Percentiles rank a stretch among this genome's conserved stretches.
Conservation (phyloP, 2,797 vertebrate species). For the Syndactyla subalaris region DNA sequence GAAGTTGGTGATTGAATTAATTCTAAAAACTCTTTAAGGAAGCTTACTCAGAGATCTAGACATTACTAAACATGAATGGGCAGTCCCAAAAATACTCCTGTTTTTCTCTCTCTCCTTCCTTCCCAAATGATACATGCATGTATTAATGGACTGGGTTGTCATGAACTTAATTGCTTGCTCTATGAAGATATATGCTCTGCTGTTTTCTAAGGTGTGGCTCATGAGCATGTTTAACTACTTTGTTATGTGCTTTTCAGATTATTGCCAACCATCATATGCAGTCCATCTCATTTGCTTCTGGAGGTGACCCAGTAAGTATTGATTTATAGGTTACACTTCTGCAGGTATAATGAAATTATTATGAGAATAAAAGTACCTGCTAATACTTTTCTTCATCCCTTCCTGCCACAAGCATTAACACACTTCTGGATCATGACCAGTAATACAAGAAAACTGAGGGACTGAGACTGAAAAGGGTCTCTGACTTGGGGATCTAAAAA, state of each 20-base stretch:
- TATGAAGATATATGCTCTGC: neutral
- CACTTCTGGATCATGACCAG: neutral
- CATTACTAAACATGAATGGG: neutral
- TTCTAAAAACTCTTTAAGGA: neutral
- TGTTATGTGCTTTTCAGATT: conserved; percentile 81
- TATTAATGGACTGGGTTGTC: neutral
- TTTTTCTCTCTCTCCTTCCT: neutral
- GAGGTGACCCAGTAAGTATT: conserved; percentile 91
- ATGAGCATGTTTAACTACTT: conserved; percentile 32
- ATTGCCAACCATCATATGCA: conserved; percentile 94
- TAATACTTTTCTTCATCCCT: neutral
- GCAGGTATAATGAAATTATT: conserved; percentile 4
- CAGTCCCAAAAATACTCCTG: neutral
- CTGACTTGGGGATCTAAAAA: neutral
- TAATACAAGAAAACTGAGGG: neutral
- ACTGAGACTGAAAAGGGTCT: neutral
- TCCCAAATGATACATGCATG: neutral
- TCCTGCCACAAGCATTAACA: neutral
- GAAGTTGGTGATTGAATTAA: neutral
- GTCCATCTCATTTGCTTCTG: conserved; percentile 96
- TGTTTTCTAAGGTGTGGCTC: neutral
- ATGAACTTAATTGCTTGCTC: neutral
- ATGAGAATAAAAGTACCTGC: conserved; percentile 6
- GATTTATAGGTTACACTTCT: conserved; percentile 25
- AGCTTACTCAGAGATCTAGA: neutral